These are phyloP conservation scores for Macrophya alboannulata DNA, from an alignment of 2,888 invertebrate species.

Conservation along the genomic window DNA sequence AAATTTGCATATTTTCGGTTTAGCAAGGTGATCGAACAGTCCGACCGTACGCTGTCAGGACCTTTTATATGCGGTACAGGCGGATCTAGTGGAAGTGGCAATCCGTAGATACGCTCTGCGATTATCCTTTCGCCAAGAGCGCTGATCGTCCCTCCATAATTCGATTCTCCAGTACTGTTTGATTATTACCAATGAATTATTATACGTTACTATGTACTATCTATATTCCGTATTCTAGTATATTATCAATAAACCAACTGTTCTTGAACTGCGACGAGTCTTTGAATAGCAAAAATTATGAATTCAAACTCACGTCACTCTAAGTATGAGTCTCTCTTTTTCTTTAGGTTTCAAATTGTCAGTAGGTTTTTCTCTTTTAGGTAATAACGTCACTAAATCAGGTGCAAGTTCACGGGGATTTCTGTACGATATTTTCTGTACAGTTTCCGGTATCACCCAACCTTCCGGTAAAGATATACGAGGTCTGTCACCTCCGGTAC, in stretches of 20 bases:
- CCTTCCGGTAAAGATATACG: constrained; percentile 65
- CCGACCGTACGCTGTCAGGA: constrained; percentile 61
- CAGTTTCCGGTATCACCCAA: constrained; percentile 71
- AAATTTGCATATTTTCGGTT: constrained; percentile 60
- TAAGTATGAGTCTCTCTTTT: constrained; percentile 69
- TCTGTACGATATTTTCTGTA: constrained; percentile 66
- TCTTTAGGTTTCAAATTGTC: constrained; percentile 66
- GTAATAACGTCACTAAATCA: constrained; percentile 13
- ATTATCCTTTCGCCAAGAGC: constrained; percentile 66
- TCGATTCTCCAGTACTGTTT: constrained; percentile 69
- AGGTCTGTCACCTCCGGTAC: constrained; percentile 54
- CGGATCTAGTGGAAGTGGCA: constrained; percentile 62
- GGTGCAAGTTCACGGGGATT: constrained; percentile 64
- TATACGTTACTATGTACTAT: neutral
- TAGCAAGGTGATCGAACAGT: constrained; percentile 63
- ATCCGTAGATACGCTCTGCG: constrained; percentile 61
- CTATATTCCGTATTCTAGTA: neutral
- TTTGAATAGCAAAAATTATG: neutral
- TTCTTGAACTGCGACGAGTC: neutral
- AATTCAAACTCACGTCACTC: constrained; percentile 65
- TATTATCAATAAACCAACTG: neutral
- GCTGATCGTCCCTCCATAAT: constrained; percentile 68
- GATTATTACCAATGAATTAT: constrained; percentile 48
- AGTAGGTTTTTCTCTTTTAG: constrained; percentile 59
- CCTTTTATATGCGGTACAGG: constrained; percentile 58